A percentile compares a stretch with the other conserved stretches of the same genome.
Conservation (phyloP, 2,888 invertebrate species). For the Theretra japonica region DNA sequence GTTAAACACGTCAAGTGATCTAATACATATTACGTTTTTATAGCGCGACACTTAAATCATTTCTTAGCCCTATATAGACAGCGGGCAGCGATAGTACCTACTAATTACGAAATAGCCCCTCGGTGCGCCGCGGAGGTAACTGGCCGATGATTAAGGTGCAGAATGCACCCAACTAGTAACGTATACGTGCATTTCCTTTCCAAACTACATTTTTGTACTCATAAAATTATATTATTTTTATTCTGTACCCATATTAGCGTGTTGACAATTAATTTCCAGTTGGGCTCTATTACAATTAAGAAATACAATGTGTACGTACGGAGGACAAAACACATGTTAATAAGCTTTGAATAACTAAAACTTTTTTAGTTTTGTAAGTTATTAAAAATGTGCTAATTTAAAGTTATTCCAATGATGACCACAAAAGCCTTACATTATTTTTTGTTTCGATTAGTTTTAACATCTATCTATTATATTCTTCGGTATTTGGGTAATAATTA, state of each 20-base stretch:
- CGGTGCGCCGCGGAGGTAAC: conserved; percentile 64
- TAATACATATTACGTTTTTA: conserved; percentile 49
- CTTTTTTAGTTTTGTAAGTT: too few relatives aligned
- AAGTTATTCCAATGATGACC: too few relatives aligned
- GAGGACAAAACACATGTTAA: too few relatives aligned
- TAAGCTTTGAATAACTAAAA: too few relatives aligned
- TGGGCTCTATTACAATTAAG: too few relatives aligned
- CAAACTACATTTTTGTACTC: conserved; percentile 2
- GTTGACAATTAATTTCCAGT: not conserved
- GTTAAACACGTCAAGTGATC: conserved; percentile 40
- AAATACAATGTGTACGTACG: too few relatives aligned
- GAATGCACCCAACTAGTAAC: conserved; percentile 9
- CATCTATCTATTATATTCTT: too few relatives aligned
- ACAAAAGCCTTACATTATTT: too few relatives aligned
- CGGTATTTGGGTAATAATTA: too few relatives aligned
- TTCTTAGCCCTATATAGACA: conserved; percentile 66
- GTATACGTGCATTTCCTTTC: conserved; percentile 22
- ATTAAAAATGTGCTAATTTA: too few relatives aligned
- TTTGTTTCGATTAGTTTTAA: too few relatives aligned
- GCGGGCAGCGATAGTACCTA: conserved; percentile 55
- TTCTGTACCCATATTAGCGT: not conserved
- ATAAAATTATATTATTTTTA: not conserved
- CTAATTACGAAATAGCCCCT: conserved; percentile 75
- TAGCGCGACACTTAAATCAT: conserved; percentile 60
- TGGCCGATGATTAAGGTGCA: conserved; percentile 49